These are phyloP conservation scores for Dynastes hyllus DNA, from an alignment of 2,888 invertebrate species.

Conservation along the genomic window DNA sequence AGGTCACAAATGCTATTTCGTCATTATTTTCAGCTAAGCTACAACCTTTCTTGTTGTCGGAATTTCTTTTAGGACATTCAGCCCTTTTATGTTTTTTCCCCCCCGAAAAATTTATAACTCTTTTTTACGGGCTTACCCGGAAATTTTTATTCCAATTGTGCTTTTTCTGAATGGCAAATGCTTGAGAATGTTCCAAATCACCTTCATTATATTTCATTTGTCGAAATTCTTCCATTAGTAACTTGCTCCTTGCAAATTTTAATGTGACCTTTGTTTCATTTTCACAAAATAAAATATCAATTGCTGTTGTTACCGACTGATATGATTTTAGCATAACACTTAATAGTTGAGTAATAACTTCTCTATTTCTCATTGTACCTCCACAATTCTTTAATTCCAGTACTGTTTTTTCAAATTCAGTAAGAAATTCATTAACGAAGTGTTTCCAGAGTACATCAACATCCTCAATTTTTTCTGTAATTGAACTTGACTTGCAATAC, in stretches of 20 bases:
- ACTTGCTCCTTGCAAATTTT: conserved; percentile 53
- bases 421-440: conserved; percentile 11
- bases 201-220: conserved; percentile 33
- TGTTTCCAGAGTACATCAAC: conserved; percentile 5
- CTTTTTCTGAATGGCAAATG: too few relatives aligned
- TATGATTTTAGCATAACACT: conserved; percentile 53
- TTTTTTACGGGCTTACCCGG: too few relatives aligned
- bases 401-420: conserved; percentile 50
- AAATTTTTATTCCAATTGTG: too few relatives aligned
- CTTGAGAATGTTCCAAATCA: neutral
- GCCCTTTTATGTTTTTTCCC: conserved; percentile 7
- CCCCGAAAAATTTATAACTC: neutral
- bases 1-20: conserved; percentile 4
- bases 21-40: conserved; percentile 1
- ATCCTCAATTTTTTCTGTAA: conserved; percentile 19
- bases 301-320: conserved; percentile 54
- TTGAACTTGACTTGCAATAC: conserved; percentile 25
- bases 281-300: conserved; percentile 51
- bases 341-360: conserved; percentile 53
- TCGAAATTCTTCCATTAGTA: conserved; percentile 49
- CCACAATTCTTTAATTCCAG: conserved; percentile 52
- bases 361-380: conserved; percentile 49
- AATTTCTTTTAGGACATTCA: neutral
- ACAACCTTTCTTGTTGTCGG: neutral
- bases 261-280: conserved; percentile 40